Percentiles rank a stretch among this genome's conserved stretches.
Conservation (phyloP, 2,797 vertebrate genomes). For the Malacoctenus gilli region DNA sequence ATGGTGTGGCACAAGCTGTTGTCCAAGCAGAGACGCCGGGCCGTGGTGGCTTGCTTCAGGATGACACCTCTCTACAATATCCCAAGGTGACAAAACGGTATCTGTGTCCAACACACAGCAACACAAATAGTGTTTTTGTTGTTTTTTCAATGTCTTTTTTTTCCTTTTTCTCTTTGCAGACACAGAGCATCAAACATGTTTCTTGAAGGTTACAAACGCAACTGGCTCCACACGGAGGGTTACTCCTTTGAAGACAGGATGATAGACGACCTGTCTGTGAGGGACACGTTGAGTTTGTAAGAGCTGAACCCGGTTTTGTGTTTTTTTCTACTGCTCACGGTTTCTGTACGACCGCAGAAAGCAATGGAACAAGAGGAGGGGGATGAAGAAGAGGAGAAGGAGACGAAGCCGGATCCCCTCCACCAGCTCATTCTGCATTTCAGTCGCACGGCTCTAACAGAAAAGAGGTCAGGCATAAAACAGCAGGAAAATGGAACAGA, state of each 20-base stretch:
- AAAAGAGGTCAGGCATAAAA: constrained; percentile 85
- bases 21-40: constrained; percentile 92
- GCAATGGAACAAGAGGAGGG: constrained; percentile 87
- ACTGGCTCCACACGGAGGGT: constrained; percentile 90
- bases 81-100: constrained; percentile 80
- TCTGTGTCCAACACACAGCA: not conserved
- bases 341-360: constrained; percentile 76
- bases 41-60: constrained; percentile 94
- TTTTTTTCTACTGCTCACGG: constrained; percentile 2
- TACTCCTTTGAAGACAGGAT: constrained; percentile 94
- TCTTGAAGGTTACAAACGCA: constrained; percentile 89
- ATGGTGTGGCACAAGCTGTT: constrained; percentile 94
- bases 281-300: constrained; percentile 38
- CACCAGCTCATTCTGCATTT: constrained; percentile 97
- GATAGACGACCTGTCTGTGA: constrained; percentile 94
- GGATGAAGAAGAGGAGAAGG: constrained; percentile 90
- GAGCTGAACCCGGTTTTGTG: not conserved
- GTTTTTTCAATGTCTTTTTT: not conserved
- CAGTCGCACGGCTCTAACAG: constrained; percentile 92
- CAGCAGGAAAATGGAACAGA: not conserved
- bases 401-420: constrained; percentile 92
- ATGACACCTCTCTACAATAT: constrained; percentile 96
- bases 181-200: constrained; percentile 96
- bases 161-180: constrained; percentile 68
- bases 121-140: not conserved